A percentile compares a stretch with the other conserved stretches of the same genome.
Evolutionary conservation across 1,140 invertebrate genomes (phyloP).

Genomic region (Macrotrachela quadricornifera): DNA sequence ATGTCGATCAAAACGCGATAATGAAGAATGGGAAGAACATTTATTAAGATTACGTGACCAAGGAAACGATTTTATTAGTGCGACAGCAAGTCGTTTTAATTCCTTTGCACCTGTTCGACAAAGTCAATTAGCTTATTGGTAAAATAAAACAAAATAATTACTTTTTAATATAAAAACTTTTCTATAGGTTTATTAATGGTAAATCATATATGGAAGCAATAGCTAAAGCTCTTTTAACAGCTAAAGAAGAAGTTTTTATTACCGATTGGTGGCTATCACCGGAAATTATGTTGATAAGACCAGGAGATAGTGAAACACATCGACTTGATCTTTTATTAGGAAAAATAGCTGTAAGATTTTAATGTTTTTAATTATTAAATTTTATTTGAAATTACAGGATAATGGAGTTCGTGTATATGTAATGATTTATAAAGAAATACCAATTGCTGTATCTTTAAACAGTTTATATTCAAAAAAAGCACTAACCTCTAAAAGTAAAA

Average conservation of each 20-base stretch:
- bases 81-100: background rate
- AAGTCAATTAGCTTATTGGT: conserved; percentile 1
- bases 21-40: no score
- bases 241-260: conserved; percentile 80
- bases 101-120: conserved; percentile 3
- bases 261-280: conserved; percentile 90
- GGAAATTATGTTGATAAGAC: conserved; percentile 75
- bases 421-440: conserved; percentile 88
- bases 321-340: conserved; percentile 59
- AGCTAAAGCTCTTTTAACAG: conserved; percentile 62
- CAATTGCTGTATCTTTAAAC: conserved; percentile 75
- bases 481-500: conserved; percentile 25
- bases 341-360: conserved; percentile 63
- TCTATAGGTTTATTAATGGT: conserved; percentile 49
- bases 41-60: no score
- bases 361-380: conserved; percentile 23
- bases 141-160: conserved; percentile 49
- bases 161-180: no score
- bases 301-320: conserved; percentile 57
- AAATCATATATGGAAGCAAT: conserved; percentile 61
- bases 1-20: background rate
- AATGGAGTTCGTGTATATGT: conserved; percentile 75
- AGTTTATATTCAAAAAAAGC: conserved; percentile 76
- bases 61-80: no score
- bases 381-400: conserved; percentile 46